These are phyloP conservation scores for Nanorana parkeri DNA, from an alignment of 2,113 vertebrate species.

Conservation along the genomic window DNA sequence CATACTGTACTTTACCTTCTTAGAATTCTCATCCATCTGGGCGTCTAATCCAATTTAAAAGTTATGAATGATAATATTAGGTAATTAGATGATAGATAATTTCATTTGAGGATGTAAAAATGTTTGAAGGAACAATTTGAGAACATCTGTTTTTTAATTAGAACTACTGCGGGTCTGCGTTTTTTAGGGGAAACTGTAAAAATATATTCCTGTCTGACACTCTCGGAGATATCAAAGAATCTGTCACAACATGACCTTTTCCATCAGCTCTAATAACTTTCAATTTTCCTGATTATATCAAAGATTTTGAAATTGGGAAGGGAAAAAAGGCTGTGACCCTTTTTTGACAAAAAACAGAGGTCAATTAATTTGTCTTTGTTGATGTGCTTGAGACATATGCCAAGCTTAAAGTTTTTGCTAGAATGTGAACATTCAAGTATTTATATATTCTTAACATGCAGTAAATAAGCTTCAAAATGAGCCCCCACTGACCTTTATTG, in stretches of 20 bases:
- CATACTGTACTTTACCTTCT: neutral
- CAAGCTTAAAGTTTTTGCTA: too few relatives aligned
- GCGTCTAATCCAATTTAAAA: slow-evolving; percentile 8
- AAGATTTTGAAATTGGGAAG: neutral
- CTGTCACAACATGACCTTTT: slow-evolving; percentile 20
- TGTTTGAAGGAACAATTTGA: neutral
- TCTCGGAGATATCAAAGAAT: neutral
- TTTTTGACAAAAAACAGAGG: too few relatives aligned
- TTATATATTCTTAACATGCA: too few relatives aligned
- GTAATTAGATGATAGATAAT: slow-evolving; percentile 45
- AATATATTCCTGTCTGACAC: slow-evolving; percentile 7
- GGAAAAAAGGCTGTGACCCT: too few relatives aligned
- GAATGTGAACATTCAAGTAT: too few relatives aligned
- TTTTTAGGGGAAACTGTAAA: slow-evolving; percentile 25
- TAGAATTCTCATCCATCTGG: slow-evolving; percentile 37
- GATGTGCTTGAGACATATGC: too few relatives aligned
- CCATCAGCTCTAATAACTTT: neutral
- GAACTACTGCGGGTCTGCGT: neutral
- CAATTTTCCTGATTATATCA: neutral
- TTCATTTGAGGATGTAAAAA: slow-evolving; percentile 8
- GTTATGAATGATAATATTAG: slow-evolving; percentile 37
- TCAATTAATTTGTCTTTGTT: too few relatives aligned
- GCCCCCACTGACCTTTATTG: too few relatives aligned
- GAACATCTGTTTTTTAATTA: slow-evolving; percentile 36
- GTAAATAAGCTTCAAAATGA: too few relatives aligned